Evolutionary conservation across 1,140 invertebrate species (phyloP).

Genomic region (Tyrophagus putrescentiae): DNA sequence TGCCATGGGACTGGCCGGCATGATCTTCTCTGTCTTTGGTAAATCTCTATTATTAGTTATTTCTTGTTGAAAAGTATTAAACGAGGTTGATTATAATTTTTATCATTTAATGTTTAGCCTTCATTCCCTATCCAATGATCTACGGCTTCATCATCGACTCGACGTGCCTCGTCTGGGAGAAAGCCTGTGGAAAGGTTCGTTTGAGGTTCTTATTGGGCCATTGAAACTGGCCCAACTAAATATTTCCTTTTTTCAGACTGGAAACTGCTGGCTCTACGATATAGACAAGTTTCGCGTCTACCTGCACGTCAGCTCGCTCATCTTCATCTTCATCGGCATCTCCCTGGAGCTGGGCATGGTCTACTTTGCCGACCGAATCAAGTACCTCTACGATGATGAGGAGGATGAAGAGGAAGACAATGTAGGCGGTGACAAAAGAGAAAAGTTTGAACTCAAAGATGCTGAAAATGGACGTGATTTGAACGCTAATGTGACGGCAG

Average conservation of each 20-base stretch:
- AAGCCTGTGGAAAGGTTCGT: slow-evolving; percentile 28
- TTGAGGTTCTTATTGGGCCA: too few relatives aligned
- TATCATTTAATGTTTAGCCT: slow-evolving; percentile 25
- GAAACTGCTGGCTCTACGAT: slow-evolving; percentile 33
- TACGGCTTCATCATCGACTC: slow-evolving; percentile 32
- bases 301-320: slow-evolving; percentile 25
- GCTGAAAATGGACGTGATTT: too few relatives aligned
- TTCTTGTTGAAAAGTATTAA: too few relatives aligned
- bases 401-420: too few relatives aligned
- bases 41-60: slow-evolving; percentile 1
- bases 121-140: slow-evolving; percentile 33
- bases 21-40: slow-evolving; percentile 26
- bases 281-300: slow-evolving; percentile 28
- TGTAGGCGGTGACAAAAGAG: too few relatives aligned
- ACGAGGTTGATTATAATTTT: too few relatives aligned
- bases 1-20: slow-evolving; percentile 25
- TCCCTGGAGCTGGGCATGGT: slow-evolving; percentile 25
- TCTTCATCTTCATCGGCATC: slow-evolving; percentile 22
- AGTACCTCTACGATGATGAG: slow-evolving; percentile 26
- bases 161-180: slow-evolving; percentile 32
- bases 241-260: too few relatives aligned
- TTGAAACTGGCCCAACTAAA: too few relatives aligned
- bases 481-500: too few relatives aligned
- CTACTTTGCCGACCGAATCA: slow-evolving; percentile 19
- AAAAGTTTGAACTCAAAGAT: too few relatives aligned